Base-by-base conservation (phyloP, 2,888 invertebrate species). In the Crematogaster levior region DNA sequence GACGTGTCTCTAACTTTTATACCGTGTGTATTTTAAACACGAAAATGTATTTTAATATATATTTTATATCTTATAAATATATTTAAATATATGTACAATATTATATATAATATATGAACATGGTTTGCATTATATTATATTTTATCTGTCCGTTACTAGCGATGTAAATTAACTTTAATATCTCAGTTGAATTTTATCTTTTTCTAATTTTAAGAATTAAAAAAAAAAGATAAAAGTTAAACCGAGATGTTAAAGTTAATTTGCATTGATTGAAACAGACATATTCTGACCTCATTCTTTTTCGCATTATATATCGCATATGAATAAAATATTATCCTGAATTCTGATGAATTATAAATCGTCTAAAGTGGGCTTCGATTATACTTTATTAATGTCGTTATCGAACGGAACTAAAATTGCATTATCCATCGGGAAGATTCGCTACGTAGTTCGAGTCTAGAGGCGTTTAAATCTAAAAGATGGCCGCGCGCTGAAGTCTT, bases 51-150 rank as follows among this genome's bases (percentile, higher is more conserved):
- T 30, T 40, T 37, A 63, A 40, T 34, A 21, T 61, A 6, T 37
- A 21, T 61, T 21, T 61, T 37, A 60, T 60, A 10, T 34, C 40
- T 63, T 63, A 61, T 61, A n/a, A n/a, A n/a, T n/a, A n/a, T 43
- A 61, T 61, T 37, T 61, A 37, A 61, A 60, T 12, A 34, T 58
- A 10, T 58, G 27, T 27, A 56, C 27, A 30, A 60, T 60, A 10
- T 60, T 7, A n/a, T 6, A 34, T 34, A 60, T 60, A 30, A 34
- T n/a, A 37, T 5, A 34, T 1, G 4, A 5, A n/a, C n/a, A 24
- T 10, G 12, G 21, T 21, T 21, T 15, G 24, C 21, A 56, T n/a
- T n/a, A n/a, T n/a, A n/a, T n/a, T 21, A n/a, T 34, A 58, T 34
- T 60, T 60, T 60, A 60, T 60, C 5, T 21, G n/a, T n/a, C n/a